Evolutionary conservation across 2,113 vertebrate species (phyloP), one percentile per base, ranked within the genome.

Genomic region (Marmota monax): DNA sequence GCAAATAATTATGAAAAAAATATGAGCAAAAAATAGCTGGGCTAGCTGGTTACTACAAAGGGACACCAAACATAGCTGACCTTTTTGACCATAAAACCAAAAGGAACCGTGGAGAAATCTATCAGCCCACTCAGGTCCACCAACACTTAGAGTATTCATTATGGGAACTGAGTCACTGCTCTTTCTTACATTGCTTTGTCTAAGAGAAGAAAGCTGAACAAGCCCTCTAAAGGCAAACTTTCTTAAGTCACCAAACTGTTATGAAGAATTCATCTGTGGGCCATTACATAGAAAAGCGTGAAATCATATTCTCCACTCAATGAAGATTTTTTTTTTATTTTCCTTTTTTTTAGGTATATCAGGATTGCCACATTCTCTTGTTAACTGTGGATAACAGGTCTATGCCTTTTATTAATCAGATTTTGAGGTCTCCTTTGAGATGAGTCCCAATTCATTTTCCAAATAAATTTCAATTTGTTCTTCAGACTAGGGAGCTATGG

Each of bases 61-160:
- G 22, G 76, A 17, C 27, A 72, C 4, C 23, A 27, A 48, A 34
- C 3, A 34, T 0, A 9, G 12, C 1, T 34, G 70, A 32, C 2
- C n/a, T 27, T 14, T 3, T 2, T 27, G 29, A 61, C 20, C 34
- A 53, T n/a, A 18, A 27, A 25, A 37, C 17, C 56, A 20, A 23
- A 51, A 32, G n/a, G 45, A 53, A 78, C 20, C 8, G 10, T 4
- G 2, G 10, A 45, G 2, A 42, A 2, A 6, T 20, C 10, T 10
- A 2, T 0, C 1, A 32, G n/a, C 11, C 39, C 2, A 20, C 2
- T 20, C 2, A n/a, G 0, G 18, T 7, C 27, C 20, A 6, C 10
- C 34, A 22, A 17, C 3, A 9, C 23, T 32, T 7, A 9, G 23
- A 20, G 4, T 16, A 25, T 2, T 16, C n/a, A 11, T 2, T 7